A percentile compares a stretch with the other conserved stretches of the same genome.
Evolutionary conservation across 2,113 vertebrate genomes (phyloP).

Genomic region (Sebastes fasciatus): DNA sequence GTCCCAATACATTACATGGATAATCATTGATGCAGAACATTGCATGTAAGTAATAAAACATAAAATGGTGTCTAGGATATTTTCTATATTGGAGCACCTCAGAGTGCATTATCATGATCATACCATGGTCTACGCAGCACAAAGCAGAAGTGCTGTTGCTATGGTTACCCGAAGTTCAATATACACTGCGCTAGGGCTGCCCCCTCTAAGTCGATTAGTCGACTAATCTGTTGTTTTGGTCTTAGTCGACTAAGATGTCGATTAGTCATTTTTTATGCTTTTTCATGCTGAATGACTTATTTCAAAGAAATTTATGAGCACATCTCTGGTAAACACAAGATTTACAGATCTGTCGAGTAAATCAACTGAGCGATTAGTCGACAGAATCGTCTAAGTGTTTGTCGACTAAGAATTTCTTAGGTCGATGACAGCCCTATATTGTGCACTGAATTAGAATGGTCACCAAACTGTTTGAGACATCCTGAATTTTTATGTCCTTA

Average conservation of each 20-base stretch:
- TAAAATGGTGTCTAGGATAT: constrained; percentile 11
- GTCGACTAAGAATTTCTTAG: too few relatives aligned
- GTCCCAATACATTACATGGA: background rate
- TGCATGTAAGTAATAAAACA: background rate
- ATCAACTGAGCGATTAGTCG: too few relatives aligned
- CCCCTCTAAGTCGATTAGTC: too few relatives aligned
- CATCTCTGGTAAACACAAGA: too few relatives aligned
- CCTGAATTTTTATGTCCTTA: background rate
- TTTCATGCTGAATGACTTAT: too few relatives aligned
- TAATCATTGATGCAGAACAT: background rate
- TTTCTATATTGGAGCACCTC: constrained; percentile 8
- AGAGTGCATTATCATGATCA: background rate
- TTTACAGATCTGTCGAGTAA: too few relatives aligned
- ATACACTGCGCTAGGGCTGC: too few relatives aligned
- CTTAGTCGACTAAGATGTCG: too few relatives aligned
- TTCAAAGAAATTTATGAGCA: too few relatives aligned
- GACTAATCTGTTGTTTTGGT: too few relatives aligned
- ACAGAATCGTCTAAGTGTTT: too few relatives aligned
- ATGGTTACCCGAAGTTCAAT: background rate
- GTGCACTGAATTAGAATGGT: background rate
- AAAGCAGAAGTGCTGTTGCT: constrained; percentile 10
- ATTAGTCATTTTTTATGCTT: too few relatives aligned
- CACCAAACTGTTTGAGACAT: background rate
- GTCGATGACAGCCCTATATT: background rate
- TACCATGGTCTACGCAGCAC: background rate